These are phyloP conservation scores for Graptemys geographica DNA, from an alignment of 2,797 vertebrate genomes.

Conservation along the genomic window DNA sequence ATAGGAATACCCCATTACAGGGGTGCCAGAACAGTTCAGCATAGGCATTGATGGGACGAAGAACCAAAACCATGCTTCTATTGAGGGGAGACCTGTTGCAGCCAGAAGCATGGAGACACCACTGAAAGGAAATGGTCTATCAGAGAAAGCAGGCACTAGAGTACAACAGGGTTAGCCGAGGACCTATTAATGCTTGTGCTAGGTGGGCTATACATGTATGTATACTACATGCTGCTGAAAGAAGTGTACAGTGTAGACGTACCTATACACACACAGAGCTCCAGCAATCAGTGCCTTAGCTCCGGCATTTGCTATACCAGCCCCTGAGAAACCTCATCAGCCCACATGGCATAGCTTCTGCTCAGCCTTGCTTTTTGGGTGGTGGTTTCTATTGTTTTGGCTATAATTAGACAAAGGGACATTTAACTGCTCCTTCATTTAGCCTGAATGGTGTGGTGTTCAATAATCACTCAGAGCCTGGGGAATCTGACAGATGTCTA, in stretches of 20 bases:
- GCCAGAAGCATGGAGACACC: neutral
- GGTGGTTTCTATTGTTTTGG: neutral
- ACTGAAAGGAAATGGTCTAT: neutral
- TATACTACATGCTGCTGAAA: neutral
- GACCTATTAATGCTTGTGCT: neutral
- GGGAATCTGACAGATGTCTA: neutral
- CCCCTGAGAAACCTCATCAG: neutral
- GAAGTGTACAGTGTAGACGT: neutral
- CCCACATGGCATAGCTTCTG: neutral
- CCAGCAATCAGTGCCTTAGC: neutral
- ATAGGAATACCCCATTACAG: neutral
- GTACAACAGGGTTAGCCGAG: neutral
- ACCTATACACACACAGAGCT: neutral
- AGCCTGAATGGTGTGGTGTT: neutral
- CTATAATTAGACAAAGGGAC: neutral
- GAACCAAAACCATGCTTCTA: neutral
- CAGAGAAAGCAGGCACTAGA: neutral
- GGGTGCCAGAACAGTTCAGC: neutral
- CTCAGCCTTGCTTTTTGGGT: neutral
- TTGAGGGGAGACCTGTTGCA: neutral
- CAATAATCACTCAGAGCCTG: neutral
- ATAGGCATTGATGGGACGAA: neutral
- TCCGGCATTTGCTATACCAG: neutral
- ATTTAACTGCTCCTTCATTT: conserved; percentile 5
- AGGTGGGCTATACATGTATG: neutral